Conservation (phyloP, 2,113 vertebrate species). For the Sturnira hondurensis region DNA sequence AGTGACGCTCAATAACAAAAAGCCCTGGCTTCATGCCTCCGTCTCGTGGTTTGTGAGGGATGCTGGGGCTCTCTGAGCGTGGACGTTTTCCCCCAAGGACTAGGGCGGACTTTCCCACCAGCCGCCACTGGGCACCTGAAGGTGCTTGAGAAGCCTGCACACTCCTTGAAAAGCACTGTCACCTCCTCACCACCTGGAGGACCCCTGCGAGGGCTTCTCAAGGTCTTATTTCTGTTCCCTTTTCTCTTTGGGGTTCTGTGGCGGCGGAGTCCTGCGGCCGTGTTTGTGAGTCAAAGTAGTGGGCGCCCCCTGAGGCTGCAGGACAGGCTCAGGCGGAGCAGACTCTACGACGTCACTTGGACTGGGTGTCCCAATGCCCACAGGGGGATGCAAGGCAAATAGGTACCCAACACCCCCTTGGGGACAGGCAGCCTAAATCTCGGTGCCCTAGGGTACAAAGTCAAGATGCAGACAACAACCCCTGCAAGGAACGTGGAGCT, state of each 20-base stretch:
- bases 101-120: background rate
- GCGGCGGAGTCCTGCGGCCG: accelerated
- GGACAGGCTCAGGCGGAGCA: background rate
- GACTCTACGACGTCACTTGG: no score
- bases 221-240: background rate
- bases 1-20: background rate
- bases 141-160: background rate
- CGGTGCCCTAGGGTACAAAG: accelerated
- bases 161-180: background rate
- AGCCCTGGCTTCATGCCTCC: background rate
- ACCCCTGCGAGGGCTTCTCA: background rate
- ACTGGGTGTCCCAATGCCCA: accelerated
- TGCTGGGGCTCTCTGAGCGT: background rate
- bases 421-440: background rate
- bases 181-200: accelerated
- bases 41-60: background rate
- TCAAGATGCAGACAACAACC: background rate
- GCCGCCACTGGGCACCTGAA: background rate
- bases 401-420: accelerated
- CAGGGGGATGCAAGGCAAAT: background rate
- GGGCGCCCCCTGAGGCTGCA: background rate
- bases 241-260: background rate
- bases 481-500: background rate
- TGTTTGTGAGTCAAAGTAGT: background rate
- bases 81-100: background rate